phyloP scores from a whole-genome alignment of 1,140 invertebrate genomes.

The Drosophila pectinifera region DNA sequence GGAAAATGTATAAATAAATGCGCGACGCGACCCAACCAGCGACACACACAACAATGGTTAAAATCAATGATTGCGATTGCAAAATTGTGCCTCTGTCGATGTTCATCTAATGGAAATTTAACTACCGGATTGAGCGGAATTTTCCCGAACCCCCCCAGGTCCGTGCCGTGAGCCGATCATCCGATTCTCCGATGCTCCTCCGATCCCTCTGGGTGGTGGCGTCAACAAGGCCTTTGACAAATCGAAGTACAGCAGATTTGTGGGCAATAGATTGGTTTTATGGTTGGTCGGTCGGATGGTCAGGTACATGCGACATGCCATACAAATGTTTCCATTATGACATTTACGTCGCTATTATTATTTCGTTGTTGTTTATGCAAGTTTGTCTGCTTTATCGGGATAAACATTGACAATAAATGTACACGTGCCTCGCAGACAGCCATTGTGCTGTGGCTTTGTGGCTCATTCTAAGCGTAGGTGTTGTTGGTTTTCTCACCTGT shows the following conservation, averaged over 20 bases:
- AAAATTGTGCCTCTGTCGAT: conserved; percentile 9
- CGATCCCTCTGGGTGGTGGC: conserved; percentile 1
- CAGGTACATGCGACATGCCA: conserved; percentile 23
- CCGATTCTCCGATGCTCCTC: conserved; percentile 1
- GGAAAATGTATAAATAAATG: conserved; percentile 44
- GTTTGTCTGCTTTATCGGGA: conserved; percentile 35
- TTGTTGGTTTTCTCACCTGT: not conserved
- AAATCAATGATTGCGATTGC: conserved; percentile 36
- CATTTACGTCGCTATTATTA: conserved; percentile 32
- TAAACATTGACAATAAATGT: conserved; percentile 38
- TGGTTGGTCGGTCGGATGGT: conserved; percentile 20
- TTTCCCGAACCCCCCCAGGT: conserved; percentile 5
- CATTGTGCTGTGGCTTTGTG: too few species aligned
- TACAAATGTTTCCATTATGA: conserved; percentile 65
- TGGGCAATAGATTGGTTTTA: conserved; percentile 23
- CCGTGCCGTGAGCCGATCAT: conserved; percentile 1
- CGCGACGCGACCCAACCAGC: conserved; percentile 5
- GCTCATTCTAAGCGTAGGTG: conserved; percentile 6
- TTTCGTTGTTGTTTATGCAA: conserved; percentile 29
- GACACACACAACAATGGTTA: conserved; percentile 2
- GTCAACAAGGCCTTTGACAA: conserved; percentile 36
- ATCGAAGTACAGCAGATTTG: conserved; percentile 35
- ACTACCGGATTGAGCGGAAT: conserved; percentile 6
- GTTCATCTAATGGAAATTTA: conserved; percentile 41
- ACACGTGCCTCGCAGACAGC: conserved; percentile 22